phyloP scores from a whole-genome alignment of 1,140 invertebrate species.

The Pissodes strobi region DNA sequence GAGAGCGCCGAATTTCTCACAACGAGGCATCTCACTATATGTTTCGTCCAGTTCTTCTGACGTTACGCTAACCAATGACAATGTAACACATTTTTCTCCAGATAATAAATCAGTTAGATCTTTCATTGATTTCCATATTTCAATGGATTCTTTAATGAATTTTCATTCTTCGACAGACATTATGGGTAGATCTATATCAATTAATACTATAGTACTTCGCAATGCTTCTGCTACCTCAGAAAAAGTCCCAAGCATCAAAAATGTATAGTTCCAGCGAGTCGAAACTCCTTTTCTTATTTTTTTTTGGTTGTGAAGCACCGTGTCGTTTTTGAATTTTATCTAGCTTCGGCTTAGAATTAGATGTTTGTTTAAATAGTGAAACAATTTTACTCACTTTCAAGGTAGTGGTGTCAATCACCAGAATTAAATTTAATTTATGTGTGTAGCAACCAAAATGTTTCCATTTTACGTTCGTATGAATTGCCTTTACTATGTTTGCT shows the following conservation, averaged over 20 bases:
- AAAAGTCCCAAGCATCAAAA: slow-evolving; percentile 26
- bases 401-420: too few species aligned
- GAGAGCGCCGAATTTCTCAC: too few species aligned
- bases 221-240: slow-evolving; percentile 22
- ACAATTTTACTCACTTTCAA: slow-evolving; percentile 3
- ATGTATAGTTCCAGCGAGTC: slow-evolving; percentile 32
- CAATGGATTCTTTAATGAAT: slow-evolving; percentile 1
- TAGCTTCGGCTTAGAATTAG: not conserved
- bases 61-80: slow-evolving; percentile 28
- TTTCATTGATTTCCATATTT: slow-evolving; percentile 38
- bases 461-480: slow-evolving; percentile 38
- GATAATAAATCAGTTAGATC: slow-evolving; percentile 48
- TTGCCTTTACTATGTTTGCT: slow-evolving; percentile 34
- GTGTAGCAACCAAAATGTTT: slow-evolving; percentile 39
- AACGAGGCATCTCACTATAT: too few species aligned
- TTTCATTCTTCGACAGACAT: slow-evolving; percentile 24
- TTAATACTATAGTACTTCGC: slow-evolving; percentile 16
- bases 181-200: not conserved
- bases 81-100: slow-evolving; percentile 43
- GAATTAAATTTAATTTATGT: slow-evolving; percentile 36
- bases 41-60: not conserved
- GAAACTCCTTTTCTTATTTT: slow-evolving; percentile 16
- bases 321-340: slow-evolving; percentile 20
- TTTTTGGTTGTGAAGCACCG: not conserved
- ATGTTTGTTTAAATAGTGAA: slow-evolving; percentile 2